Conservation (phyloP, 2,113 vertebrate species). For the Alethe diademata region DNA sequence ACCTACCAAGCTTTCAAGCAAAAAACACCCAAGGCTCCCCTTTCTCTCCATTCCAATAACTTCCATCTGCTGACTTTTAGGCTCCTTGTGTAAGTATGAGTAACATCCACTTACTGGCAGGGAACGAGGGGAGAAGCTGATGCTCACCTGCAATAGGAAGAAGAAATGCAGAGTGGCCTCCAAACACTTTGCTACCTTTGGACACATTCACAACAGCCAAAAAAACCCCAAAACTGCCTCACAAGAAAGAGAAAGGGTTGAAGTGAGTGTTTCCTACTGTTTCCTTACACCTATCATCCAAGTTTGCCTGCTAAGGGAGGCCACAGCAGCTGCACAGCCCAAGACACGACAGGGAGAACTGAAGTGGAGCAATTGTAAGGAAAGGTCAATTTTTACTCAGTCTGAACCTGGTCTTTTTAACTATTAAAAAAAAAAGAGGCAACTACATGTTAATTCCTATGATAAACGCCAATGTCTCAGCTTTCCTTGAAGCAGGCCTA, state of each 20-base stretch:
- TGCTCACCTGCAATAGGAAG: not conserved
- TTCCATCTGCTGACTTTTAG: not conserved
- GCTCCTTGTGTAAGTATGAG: not conserved
- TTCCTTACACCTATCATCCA: not conserved
- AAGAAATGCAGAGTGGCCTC: not conserved
- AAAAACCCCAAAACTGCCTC: not conserved
- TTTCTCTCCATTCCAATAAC: not conserved
- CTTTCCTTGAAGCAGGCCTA: not conserved
- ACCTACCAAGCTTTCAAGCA: not conserved
- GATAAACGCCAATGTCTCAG: not conserved
- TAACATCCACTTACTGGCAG: not conserved
- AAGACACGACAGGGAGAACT: accelerated
- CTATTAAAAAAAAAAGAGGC: not conserved
- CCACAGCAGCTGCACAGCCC: not conserved
- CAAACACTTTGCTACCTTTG: not conserved
- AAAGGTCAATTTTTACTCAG: not conserved
- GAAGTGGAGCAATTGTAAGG: not conserved
- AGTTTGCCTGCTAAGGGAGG: not conserved
- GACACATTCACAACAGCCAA: not conserved
- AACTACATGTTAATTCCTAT: not conserved
- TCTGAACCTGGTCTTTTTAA: not conserved
- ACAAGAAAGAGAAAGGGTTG: not conserved
- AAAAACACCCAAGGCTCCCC: not conserved
- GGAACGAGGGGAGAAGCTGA: not conserved
- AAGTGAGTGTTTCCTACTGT: not conserved